These are phyloP conservation scores for Resseliella maxima DNA, from an alignment of 2,888 invertebrate species.

Conservation along the genomic window DNA sequence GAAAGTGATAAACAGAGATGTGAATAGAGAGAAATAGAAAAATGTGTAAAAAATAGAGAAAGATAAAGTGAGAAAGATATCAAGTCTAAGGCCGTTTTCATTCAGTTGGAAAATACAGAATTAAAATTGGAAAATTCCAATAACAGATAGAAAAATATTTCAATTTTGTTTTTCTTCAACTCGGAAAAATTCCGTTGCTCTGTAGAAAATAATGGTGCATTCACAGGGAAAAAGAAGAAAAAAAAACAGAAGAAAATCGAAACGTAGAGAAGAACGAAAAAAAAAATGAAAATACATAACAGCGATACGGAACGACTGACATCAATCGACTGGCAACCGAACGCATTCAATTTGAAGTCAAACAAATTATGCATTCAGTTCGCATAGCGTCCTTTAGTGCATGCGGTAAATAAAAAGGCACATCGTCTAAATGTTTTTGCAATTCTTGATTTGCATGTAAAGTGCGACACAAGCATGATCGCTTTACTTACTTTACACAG, in stretches of 20 bases:
- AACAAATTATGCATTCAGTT: conserved; percentile 22
- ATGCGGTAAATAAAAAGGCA: background rate
- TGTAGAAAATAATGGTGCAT: background rate
- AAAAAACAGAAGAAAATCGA: background rate
- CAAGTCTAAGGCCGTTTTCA: background rate
- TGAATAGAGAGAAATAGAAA: too few relatives aligned
- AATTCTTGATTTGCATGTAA: conserved; percentile 4
- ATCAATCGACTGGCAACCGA: background rate
- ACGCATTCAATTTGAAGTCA: background rate
- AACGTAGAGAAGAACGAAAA: background rate
- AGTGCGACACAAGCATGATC: background rate
- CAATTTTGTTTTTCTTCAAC: background rate
- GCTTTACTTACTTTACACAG: background rate
- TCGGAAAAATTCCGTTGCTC: background rate
- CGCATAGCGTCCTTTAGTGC: background rate
- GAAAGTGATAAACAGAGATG: too few relatives aligned
- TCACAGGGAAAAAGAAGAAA: background rate
- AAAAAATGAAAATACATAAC: background rate
- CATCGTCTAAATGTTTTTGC: background rate
- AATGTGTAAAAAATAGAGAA: background rate
- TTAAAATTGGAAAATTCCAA: background rate
- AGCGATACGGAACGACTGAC: background rate
- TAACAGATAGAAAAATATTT: background rate
- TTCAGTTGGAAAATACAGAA: background rate
- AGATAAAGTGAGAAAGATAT: too few relatives aligned